Conservation (phyloP, 2,888 invertebrate genomes). For the Theristus sp. region DNA sequence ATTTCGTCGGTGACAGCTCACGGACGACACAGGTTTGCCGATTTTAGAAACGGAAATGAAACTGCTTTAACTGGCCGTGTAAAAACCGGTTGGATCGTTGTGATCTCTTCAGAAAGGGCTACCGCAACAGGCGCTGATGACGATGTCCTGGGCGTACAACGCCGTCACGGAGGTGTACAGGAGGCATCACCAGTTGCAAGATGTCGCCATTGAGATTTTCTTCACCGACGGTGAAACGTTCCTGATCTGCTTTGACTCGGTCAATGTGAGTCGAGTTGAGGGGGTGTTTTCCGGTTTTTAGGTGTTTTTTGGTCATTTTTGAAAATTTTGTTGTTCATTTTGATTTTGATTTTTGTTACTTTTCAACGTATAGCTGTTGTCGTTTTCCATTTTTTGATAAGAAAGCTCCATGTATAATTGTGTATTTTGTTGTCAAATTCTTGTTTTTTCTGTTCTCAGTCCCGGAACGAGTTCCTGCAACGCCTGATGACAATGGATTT, state of each 20-base stretch:
- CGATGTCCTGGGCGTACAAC: constrained; percentile 48
- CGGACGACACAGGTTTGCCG: constrained; percentile 15
- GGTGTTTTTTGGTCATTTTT: too few relatives aligned
- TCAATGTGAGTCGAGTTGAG: not conserved
- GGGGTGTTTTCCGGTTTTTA: not conserved
- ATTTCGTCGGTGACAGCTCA: constrained; percentile 48
- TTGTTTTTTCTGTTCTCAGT: constrained; percentile 4
- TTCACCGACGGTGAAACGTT: constrained; percentile 90
- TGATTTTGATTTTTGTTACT: too few relatives aligned
- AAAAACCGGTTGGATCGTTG: too few relatives aligned
- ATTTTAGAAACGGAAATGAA: too few relatives aligned
- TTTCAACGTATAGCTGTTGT: too few relatives aligned
- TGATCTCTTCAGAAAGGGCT: constrained; percentile 7
- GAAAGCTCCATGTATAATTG: not conserved
- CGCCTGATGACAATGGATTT: constrained; percentile 11
- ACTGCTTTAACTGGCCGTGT: too few relatives aligned
- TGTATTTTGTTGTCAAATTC: not conserved
- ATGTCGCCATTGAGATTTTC: constrained; percentile 90
- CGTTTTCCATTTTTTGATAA: too few relatives aligned
- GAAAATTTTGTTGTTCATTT: too few relatives aligned
- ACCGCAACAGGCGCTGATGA: not conserved
- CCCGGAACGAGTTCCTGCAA: constrained; percentile 11
- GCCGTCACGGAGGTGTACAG: constrained; percentile 89
- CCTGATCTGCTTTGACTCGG: constrained; percentile 59
- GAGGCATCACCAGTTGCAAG: constrained; percentile 54